Percentiles rank a stretch among this genome's conserved stretches.
phyloP scores from a whole-genome alignment of 2,113 vertebrate genomes.

The Hemibagrus wyckioides region DNA sequence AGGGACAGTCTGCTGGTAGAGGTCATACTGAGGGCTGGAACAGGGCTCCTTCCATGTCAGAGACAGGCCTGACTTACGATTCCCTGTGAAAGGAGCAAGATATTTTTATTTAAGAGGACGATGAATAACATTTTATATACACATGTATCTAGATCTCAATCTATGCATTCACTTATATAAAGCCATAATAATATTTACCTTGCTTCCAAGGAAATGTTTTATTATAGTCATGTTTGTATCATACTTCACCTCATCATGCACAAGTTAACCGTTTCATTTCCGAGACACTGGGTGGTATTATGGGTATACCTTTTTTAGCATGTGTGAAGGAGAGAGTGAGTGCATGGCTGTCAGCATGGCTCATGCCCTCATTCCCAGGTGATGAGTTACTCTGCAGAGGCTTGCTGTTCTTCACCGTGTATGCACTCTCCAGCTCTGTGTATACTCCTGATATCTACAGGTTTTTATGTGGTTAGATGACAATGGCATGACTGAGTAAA shows the following conservation, averaged over 20 bases:
- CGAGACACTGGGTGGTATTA: slow-evolving; percentile 35
- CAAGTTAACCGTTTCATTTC: slow-evolving; percentile 12
- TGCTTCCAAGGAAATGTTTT: slow-evolving; percentile 8
- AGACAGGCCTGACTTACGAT: slow-evolving; percentile 73
- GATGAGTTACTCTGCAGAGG: slow-evolving; percentile 71
- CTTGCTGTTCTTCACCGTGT: slow-evolving; percentile 77
- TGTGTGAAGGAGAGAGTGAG: slow-evolving; percentile 75
- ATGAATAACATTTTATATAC: not conserved
- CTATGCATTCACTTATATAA: not conserved
- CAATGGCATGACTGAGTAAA: slow-evolving; percentile 48
- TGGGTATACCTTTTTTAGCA: slow-evolving; percentile 70
- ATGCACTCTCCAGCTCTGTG: slow-evolving; percentile 87
- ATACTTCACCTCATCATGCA: slow-evolving; percentile 24
- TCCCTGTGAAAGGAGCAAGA: slow-evolving; percentile 65
- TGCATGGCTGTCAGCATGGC: slow-evolving; percentile 74
- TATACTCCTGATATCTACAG: slow-evolving; percentile 94
- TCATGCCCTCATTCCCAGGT: slow-evolving; percentile 71
- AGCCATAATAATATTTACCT: slow-evolving; percentile 14
- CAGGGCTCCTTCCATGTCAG: slow-evolving; percentile 85
- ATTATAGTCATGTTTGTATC: slow-evolving; percentile 13
- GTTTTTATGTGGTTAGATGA: slow-evolving; percentile 64
- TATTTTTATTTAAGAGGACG: not conserved
- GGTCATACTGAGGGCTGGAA: slow-evolving; percentile 77
- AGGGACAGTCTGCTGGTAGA: slow-evolving; percentile 75
- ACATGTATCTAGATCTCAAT: not conserved